Base-by-base conservation (phyloP, 2,888 invertebrate species). In the Dryocosmus kuriphilus region DNA sequence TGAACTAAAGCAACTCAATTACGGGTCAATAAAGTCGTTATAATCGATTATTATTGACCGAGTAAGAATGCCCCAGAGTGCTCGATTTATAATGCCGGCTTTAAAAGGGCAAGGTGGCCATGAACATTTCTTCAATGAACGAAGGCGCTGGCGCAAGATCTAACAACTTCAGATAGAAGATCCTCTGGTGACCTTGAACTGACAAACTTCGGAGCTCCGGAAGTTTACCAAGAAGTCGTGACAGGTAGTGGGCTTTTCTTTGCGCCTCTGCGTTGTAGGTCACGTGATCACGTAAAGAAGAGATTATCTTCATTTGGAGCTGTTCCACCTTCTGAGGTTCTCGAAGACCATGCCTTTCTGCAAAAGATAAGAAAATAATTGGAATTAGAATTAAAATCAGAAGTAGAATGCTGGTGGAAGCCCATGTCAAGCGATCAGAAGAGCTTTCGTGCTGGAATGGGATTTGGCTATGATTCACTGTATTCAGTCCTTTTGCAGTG, bases 221-320 rank as follows among this genome's bases (percentile, higher is more conserved):
- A 86, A 98, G 94, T 92, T 98, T 98, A 75, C 97, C 97, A 82
- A 98, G 94, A 80, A 98, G 95, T 79, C 97, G 95, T 87, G 98
- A 98, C 94, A 98, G 97, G 93, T 98, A 98, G 89, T 98, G 97
- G 30, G 97, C 96, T 89, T 98, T 98, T 87, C 96, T 94, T 90
- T 97, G 97, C 38, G 96, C 97, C 88, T 97, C 96, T 35, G 96
- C 95, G 91, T 97, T 96, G 92, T 97, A 97, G 27, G 98, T 98
- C 90, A 98, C 98, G 93, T 99, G 99, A 89, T 99, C 99, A 63
- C 98, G 95, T 79, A 99, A 93, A 80, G 98, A 98, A 81, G 97
- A 97, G 87, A 99, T 98, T 88, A 99, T 97, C 92, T 98, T 98
- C 96, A 97, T 98, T 92, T 99, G 98, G 24, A 99, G 93, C 88